Percentiles rank a stretch among this genome's conserved stretches.
Evolutionary conservation across 2,113 vertebrate genomes (phyloP).

Genomic region (Synodontis membranacea): DNA sequence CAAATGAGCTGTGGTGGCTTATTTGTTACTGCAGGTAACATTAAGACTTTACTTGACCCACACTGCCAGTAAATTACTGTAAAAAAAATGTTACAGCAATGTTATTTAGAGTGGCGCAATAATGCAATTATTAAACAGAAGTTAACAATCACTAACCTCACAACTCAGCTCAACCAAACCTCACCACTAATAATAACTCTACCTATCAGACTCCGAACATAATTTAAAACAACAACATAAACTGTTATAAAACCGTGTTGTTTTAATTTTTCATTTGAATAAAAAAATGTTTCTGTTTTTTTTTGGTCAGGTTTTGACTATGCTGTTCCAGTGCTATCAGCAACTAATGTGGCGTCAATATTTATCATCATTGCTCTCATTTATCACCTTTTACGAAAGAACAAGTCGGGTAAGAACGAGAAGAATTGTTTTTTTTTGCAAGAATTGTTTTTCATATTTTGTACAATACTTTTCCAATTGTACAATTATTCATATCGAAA

Average conservation of each 20-base stretch:
- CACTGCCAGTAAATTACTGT: too few species aligned
- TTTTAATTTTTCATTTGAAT: too few species aligned
- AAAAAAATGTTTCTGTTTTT: too few species aligned
- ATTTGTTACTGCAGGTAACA: too few species aligned
- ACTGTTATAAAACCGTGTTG: too few species aligned
- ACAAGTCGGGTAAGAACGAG: background rate
- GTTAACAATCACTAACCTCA: background rate
- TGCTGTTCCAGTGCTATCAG: background rate
- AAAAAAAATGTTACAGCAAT: too few species aligned
- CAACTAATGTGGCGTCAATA: slow-evolving; percentile 10
- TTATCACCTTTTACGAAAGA: background rate
- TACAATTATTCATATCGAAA: background rate
- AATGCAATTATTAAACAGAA: background rate
- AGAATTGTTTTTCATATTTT: background rate
- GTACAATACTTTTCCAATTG: background rate
- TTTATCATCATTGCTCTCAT: background rate
- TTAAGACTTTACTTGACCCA: too few species aligned
- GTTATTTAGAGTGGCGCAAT: too few species aligned
- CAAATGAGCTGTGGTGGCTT: too few species aligned
- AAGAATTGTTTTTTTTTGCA: too few species aligned
- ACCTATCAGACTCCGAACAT: background rate
- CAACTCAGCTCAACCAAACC: background rate
- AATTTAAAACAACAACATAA: too few species aligned
- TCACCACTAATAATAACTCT: background rate
- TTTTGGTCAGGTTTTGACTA: background rate